These are phyloP conservation scores for Drosophila engyochracea DNA, from an alignment of 2,888 invertebrate genomes.

Conservation along the genomic window DNA sequence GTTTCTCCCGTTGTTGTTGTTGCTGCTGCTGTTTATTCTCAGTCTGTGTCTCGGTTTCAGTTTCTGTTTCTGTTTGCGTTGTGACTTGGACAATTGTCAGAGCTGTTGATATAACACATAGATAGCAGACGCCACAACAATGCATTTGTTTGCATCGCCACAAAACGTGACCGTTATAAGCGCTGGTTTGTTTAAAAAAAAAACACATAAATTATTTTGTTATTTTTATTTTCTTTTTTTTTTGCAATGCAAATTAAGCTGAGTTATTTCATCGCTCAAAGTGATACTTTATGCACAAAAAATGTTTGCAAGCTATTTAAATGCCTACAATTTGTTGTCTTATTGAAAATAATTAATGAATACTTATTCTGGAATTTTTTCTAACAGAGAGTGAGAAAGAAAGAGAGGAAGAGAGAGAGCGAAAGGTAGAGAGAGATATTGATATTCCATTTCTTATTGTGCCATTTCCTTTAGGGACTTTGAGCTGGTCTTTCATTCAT, in stretches of 20 bases:
- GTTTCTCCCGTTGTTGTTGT: neutral
- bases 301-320: neutral
- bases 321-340: neutral
- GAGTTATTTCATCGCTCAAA: slow-evolving; percentile 1
- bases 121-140: slow-evolving; percentile 67
- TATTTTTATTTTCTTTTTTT: neutral
- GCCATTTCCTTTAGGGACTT: neutral
- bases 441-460: neutral
- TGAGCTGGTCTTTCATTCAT: neutral
- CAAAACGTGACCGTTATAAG: slow-evolving; percentile 76
- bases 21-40: neutral
- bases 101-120: slow-evolving; percentile 74
- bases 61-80: slow-evolving; percentile 30
- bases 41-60: slow-evolving; percentile 8
- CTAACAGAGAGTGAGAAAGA: too few relatives aligned
- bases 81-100: slow-evolving; percentile 62
- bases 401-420: neutral
- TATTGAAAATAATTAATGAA: neutral
- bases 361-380: neutral
- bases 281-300: neutral
- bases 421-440: neutral
- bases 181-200: slow-evolving; percentile 41
- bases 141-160: slow-evolving; percentile 61
- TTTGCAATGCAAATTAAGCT: slow-evolving; percentile 21
- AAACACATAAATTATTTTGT: slow-evolving; percentile 22